Conservation (phyloP, 2,113 vertebrate genomes). For the Orientallactaga bullata region DNA sequence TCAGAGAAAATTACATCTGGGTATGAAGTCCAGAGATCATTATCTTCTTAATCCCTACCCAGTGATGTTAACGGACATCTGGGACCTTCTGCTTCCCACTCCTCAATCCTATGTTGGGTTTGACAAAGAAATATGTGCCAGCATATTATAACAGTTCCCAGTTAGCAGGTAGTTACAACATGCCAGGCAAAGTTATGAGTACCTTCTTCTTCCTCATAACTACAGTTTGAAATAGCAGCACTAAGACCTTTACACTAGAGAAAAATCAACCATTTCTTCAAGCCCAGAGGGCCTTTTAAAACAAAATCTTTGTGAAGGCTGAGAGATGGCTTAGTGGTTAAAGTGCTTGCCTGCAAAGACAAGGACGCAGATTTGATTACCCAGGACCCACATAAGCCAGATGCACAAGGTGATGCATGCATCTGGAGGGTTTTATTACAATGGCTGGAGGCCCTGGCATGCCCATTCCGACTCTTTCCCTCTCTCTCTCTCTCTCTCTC, state of each 20-base stretch:
- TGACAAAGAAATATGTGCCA: background rate
- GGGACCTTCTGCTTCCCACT: background rate
- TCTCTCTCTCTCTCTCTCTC: too few relatives aligned
- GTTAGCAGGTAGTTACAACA: background rate
- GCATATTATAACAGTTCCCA: background rate
- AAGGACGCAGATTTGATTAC: too few relatives aligned
- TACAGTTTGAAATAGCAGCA: background rate
- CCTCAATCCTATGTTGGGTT: background rate
- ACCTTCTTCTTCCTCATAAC: background rate
- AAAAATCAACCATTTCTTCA: conserved; percentile 15
- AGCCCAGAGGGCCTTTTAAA: background rate
- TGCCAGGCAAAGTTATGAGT: background rate
- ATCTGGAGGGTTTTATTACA: too few relatives aligned
- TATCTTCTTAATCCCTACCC: background rate
- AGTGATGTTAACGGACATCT: background rate
- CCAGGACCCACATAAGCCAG: too few relatives aligned
- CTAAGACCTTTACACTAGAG: background rate
- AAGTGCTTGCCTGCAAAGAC: too few relatives aligned
- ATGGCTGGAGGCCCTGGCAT: too few relatives aligned
- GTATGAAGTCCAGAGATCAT: background rate
- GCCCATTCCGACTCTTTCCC: too few relatives aligned
- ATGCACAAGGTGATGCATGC: too few relatives aligned
- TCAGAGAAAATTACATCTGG: background rate
- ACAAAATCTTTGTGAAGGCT: background rate
- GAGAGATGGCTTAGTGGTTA: too few relatives aligned